Base-by-base conservation (phyloP, 2,113 vertebrate species). In the Actenoides hombroni region DNA sequence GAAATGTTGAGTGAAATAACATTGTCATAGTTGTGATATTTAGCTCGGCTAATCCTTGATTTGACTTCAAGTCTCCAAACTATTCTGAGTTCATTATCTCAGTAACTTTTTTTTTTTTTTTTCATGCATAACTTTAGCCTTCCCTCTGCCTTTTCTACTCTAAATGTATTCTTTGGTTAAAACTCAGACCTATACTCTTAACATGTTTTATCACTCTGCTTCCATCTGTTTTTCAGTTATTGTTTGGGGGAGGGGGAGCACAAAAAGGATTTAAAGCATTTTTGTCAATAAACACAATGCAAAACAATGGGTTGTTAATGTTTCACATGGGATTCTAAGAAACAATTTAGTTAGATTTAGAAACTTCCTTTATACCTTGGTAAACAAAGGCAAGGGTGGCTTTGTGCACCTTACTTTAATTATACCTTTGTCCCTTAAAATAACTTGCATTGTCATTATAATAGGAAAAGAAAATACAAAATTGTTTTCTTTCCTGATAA, bases 281-380 rank as follows among this genome's bases (percentile, higher is more conserved):
- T 93, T 78, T 86, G 69, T 95, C 77, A 64, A 46, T 90, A 94
- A 93, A 90, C 73, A 92, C 49, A 29, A 23, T 14, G 40, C 44
- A 54, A 93, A 97, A 96, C 94, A 97, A 97, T 96, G 89, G 83
- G 33, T 89, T 95, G 86, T 89, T 97, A 93, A 86, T 91, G 74
- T 94, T 95, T 94, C 90, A 90, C 37, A 2, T 92, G 94, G 93
- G 94, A 94, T 96, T 96, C 69, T 57, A 92, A 95, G 91, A 92
- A 95, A 88, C 85, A 93, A 90, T 96, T 77, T 88, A 93, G 90
- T 92, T 96, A 86, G 74, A 87, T 96, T 92, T 95, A 87, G 92
- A 91, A 94, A 95, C 96, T 97, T 97, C 93, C 90, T 93, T 97
- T 95, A 76, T 93, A 95, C 86, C 81, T 94, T 84, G 53, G 69